These are phyloP conservation scores for Corythornis cristatus DNA, from an alignment of 2,113 vertebrate species.

Conservation along the genomic window DNA sequence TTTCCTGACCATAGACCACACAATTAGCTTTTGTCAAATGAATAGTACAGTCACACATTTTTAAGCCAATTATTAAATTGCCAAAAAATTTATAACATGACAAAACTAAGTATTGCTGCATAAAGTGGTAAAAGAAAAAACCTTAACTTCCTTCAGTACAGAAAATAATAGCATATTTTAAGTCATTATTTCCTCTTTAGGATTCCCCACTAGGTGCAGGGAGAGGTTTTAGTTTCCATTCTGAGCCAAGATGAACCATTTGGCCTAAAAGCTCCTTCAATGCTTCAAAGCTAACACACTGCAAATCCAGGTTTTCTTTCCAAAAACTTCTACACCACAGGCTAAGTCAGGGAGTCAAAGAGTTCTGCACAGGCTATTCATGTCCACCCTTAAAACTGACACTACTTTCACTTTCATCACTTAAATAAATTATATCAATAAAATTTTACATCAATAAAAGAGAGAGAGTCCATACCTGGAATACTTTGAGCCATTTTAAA, in stretches of 20 bases:
- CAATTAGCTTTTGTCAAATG: background rate
- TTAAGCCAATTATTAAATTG: background rate
- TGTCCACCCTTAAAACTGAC: background rate
- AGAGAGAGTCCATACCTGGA: background rate
- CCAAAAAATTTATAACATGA: background rate
- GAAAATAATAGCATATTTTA: background rate
- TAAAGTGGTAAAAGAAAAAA: background rate
- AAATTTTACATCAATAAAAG: no score
- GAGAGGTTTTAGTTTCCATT: slow-evolving; percentile 11
- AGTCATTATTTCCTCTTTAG: slow-evolving; percentile 6
- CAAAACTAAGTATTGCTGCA: background rate
- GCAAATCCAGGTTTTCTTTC: background rate
- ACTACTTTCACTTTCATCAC: background rate
- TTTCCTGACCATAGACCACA: slow-evolving; percentile 5
- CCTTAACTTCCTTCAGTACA: background rate
- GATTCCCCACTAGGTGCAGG: background rate
- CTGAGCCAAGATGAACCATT: background rate
- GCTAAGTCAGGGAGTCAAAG: background rate
- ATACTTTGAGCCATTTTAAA: background rate
- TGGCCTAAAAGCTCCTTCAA: background rate
- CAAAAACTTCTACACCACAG: background rate
- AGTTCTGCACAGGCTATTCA: background rate
- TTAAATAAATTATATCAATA: background rate
- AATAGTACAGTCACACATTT: background rate
- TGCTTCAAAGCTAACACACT: background rate